Base-by-base conservation (phyloP, 2,797 vertebrate species). In the Prunella strophiata region DNA sequence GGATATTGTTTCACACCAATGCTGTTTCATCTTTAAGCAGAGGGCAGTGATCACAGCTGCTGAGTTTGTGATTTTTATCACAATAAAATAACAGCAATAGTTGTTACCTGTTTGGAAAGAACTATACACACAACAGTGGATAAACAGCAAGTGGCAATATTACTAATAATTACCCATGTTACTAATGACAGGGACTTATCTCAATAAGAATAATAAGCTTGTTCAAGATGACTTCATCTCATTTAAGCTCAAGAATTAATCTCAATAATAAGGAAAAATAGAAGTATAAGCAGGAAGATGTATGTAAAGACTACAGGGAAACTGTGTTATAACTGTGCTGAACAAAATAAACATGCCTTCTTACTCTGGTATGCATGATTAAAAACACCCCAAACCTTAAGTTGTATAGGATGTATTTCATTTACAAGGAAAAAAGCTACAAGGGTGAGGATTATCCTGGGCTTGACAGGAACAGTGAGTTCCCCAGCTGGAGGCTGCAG, bases 261-360 rank as follows among this genome's bases (percentile, higher is more conserved):
- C 34, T 88, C 73, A 81, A 10, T 72, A 79, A 68, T 40, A 67
- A 59, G 36, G 26, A 12, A 47, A 91, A 85, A 59, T 2, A 55
- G 27, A 65, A 85, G 5, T 7, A 70, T 19, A 34, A 81, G 30
- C 1, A 71, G 22, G n/a, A 42, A 38, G n/a, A 34, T 48, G 8
- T 26, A 8, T 14, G 5, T 4, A 67, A 55, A 32, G 25, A 38
- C 13, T 36, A 18, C 2, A 11, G 47, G 54, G 65, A 54, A 63
- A 50, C 48, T 45, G 27, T 26, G 17, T 16, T 15, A 12, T 25
- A 66, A 25, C 11, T 4, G 2, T 11, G 8, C 32, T 20, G 42
- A 84, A 22, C 2, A 6, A 71, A 72, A 61, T 2, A 23, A 80
- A 38, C 0, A 0, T 6, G 9, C 13, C 16, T 23, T 85, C n/a